Base-by-base conservation (phyloP, 37 sponge, comb jelly and placozoan genomes). In the Eunapius fragilis region DNA sequence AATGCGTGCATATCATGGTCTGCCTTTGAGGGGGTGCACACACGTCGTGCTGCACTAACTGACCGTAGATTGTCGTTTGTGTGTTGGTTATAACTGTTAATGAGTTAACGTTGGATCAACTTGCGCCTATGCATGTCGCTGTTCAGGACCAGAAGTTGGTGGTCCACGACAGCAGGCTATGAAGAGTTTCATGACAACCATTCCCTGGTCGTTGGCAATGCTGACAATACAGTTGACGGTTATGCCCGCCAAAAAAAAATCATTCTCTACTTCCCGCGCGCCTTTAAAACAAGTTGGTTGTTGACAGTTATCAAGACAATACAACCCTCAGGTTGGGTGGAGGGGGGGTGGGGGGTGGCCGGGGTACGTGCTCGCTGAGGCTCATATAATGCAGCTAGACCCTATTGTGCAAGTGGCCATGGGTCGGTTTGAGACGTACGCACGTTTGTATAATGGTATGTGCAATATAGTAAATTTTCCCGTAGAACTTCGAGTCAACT, bases 81-180 rank as follows among this genome's bases (percentile, higher is more conserved):
- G n/a, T n/a, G n/a, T n/a, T n/a, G n/a, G n/a, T n/a, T n/a, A n/a
- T n/a, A n/a, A n/a, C n/a, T n/a, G n/a, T n/a, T n/a, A n/a, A n/a
- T n/a, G n/a, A n/a, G n/a, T n/a, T n/a, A n/a, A n/a, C n/a, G n/a
- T n/a, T n/a, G n/a, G n/a, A n/a, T n/a, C n/a, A n/a, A n/a, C n/a
- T n/a, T n/a, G n/a, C n/a, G n/a, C n/a, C n/a, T n/a, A 70, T 47
- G 37, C 13, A 97, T 97, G 97, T 97, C 97, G 24, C 93, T 94
- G 79, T 97, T 94, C 83, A 92, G 94, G 78, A 86, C 92, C 10
- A 72, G 97, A 24, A 95, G 94, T 0, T 94, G 93, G 92, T 97
- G 97, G 97, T 77, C 88, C 36, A 85, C 91, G 13, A 77, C 76
- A 14, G 87, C 81, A 32, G 97, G 95, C 0, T 92, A 35, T 50